Base-by-base conservation (phyloP, 2,797 vertebrate species). In the Zalophus californianus region DNA sequence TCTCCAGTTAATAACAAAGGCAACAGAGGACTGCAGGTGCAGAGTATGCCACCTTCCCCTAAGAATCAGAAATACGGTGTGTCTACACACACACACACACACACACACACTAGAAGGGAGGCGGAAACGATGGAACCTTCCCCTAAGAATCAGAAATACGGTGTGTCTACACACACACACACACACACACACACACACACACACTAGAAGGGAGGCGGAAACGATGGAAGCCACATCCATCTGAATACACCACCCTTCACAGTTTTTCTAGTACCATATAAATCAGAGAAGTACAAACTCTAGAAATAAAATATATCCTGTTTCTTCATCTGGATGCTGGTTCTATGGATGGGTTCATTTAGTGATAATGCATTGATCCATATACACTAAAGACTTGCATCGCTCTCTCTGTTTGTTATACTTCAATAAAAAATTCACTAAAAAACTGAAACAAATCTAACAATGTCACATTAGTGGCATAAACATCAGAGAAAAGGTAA, bases 81-180 rank as follows among this genome's bases (percentile, higher is more conserved):
- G 35, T 9, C 41, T 48, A 29, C 0, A 73, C 70, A 29, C 41
- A 2, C 27, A 1, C 11, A 0, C 60, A 5, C 25, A 11, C 5
- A 4, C 3, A 27, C 23, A 8, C 41, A 2, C 38, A 38, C 0
- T 18, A 23, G 10, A 23, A 78, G 62, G 50, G 12, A n/a, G 15
- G 4, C 32, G 5, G 16, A 14, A 18, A 50, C 54, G 32, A 32
- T 3, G 29, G 60, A 70, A 44, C 25, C 27, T 54, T 52, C 72
- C 27, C 35, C 21, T 8, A 56, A 41, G 54, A 68, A 58, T n/a
- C 32, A 44, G 62, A 93, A 60, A 64, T 35, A n/a, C 60, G 23
- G 14, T 10, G 13, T 7, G 35, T 9, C 41, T 48, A 29, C 0
- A 73, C 70, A 29, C 41, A 2, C 27, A 1, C 11, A 0, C 60